Evolutionary conservation across 2,797 vertebrate species (phyloP).

Genomic region (Molothrus ater): DNA sequence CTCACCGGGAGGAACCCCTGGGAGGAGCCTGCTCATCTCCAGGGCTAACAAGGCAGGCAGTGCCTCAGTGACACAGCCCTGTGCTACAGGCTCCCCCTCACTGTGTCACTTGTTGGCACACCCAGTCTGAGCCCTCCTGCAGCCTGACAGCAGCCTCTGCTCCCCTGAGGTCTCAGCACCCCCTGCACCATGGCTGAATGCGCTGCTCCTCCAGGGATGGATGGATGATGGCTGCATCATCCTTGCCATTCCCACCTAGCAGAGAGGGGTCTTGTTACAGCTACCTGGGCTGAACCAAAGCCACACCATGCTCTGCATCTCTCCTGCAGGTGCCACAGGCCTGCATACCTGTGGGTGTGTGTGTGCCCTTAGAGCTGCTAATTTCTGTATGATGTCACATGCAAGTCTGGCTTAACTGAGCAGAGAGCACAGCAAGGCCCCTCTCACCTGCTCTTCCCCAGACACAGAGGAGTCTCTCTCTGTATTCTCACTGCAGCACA

Average conservation of each 20-base stretch:
- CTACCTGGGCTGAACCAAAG: neutral
- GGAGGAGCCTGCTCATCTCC: neutral
- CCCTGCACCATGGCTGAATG: rapidly evolving
- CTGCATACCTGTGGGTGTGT: neutral
- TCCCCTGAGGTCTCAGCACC: neutral
- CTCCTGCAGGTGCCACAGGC: rapidly evolving
- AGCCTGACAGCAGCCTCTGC: neutral
- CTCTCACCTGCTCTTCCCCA: neutral
- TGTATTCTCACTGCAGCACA: neutral
- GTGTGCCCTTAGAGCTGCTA: neutral
- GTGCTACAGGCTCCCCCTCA: neutral
- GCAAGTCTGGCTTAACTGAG: neutral
- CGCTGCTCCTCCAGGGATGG: neutral
- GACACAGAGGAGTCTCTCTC: neutral
- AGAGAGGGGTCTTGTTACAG: rapidly evolving
- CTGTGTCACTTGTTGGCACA: neutral
- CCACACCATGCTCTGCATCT: neutral
- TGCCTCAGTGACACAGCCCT: neutral
- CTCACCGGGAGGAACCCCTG: rapidly evolving
- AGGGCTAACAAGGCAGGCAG: neutral
- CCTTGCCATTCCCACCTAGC: neutral
- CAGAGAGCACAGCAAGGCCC: neutral
- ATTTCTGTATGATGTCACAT: neutral
- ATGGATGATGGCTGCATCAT: neutral
- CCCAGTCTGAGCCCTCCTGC: neutral